Base-by-base conservation (phyloP, 1,140 invertebrate genomes). In the Philopotamus ludificatus region DNA sequence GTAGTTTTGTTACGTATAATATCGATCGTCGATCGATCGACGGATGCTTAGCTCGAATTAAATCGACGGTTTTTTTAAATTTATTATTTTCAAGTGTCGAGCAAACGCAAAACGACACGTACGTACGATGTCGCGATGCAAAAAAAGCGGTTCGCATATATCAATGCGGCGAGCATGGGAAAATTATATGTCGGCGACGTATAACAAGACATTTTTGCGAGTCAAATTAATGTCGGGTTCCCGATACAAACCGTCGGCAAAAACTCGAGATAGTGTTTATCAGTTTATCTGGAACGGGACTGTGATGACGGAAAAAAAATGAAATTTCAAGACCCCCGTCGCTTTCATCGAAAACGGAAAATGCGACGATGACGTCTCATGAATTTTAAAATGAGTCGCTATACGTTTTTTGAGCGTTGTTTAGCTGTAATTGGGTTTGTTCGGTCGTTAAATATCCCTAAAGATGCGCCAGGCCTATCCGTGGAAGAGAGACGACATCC, bases 221-320 rank as follows among this genome's bases (percentile, higher is more conserved):
- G 1, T 25, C 42, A 20, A 45, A 47, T 57, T 55, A 64, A 64
- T 64, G 61, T 25, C 57, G 39, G 22, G 65, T 61, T 57, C 54
- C 57, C 50, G 41, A 49, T 20, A 55, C 65, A 62, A 26, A 57
- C 42, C 55, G 16, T 25, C 25, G 8, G 58, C 50, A 66, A 66
- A 66, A 66, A 66, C 55, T 23, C 39, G 41, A 34, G 39, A 47
- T 66, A 55, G 65, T 64, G 61, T 68, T 68, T 68, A 68, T 68
- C 66, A 63, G 62, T 68, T 68, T 68, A 68, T 68, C 66, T 68
- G 41, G 50, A 16, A 49, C 9, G 47, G 28, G 23, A 26, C 15
- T 3, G 21, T 18, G 50, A 25, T 10, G 16, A 23, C 21, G 44
- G 21, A 34, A 39, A 66, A 66, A 66, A 62, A 62, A n/a, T n/a